These are phyloP conservation scores for Puntigrus tetrazona DNA, from an alignment of 2,113 vertebrate genomes.

Conservation along the genomic window DNA sequence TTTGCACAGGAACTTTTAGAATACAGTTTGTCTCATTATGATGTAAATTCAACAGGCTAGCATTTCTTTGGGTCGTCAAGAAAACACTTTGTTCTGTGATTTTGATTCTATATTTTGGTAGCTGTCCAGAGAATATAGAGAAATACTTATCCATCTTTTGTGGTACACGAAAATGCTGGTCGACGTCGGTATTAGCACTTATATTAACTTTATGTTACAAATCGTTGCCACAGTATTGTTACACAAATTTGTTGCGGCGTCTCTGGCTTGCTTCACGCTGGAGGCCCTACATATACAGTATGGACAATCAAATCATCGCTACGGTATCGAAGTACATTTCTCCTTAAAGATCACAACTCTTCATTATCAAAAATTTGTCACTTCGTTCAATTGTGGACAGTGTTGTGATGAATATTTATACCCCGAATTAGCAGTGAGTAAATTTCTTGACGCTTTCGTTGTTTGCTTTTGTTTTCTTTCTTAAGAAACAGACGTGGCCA, in stretches of 20 bases:
- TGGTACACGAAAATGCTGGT: constrained; percentile 16
- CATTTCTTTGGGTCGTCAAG: constrained; percentile 35
- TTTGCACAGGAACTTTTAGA: constrained; percentile 32
- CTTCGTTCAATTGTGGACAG: constrained; percentile 49
- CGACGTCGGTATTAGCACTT: constrained; percentile 25
- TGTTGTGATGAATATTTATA: constrained; percentile 56
- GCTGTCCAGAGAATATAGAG: constrained; percentile 28
- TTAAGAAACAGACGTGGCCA: constrained; percentile 2
- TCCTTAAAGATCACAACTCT: constrained; percentile 16
- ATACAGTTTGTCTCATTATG: constrained; percentile 17
- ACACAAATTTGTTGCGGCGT: constrained; percentile 9
- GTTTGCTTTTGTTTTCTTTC: not conserved
- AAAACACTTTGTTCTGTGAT: constrained; percentile 43
- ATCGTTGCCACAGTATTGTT: constrained; percentile 17
- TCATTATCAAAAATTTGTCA: constrained; percentile 34
- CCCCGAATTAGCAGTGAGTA: constrained; percentile 33
- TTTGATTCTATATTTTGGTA: constrained; percentile 27
- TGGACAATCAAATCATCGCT: constrained; percentile 36
- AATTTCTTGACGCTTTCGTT: constrained; percentile 22
- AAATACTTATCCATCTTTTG: constrained; percentile 22
- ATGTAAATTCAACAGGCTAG: constrained; percentile 11
- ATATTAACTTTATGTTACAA: constrained; percentile 7
- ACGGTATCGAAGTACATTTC: not conserved
- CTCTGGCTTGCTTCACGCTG: not conserved
- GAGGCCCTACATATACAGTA: not conserved